Conservation (phyloP, 2,888 invertebrate species). For the Omphaloscelis lunosa region DNA sequence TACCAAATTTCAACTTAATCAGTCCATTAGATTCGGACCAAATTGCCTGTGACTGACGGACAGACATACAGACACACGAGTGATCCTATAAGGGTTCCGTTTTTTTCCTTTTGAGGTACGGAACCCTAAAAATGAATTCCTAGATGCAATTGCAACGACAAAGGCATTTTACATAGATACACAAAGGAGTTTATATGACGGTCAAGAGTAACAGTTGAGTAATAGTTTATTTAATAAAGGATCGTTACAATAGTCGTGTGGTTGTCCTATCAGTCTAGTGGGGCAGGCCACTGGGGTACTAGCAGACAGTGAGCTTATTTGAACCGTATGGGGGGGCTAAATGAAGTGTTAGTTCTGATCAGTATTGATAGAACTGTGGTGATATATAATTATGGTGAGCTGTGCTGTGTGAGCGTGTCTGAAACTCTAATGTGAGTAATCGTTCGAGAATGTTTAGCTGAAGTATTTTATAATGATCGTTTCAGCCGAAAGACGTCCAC, state of each 20-base stretch:
- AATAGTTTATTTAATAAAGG: slow-evolving; percentile 25
- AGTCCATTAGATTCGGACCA: too few relatives aligned
- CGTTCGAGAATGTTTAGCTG: too few relatives aligned
- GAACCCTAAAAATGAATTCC: not conserved
- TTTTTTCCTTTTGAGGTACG: too few relatives aligned
- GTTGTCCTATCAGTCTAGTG: slow-evolving; percentile 56
- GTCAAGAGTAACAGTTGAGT: slow-evolving; percentile 7
- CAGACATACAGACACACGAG: too few relatives aligned
- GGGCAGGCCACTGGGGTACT: slow-evolving; percentile 32
- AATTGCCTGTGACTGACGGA: too few relatives aligned
- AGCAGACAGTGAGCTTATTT: slow-evolving; percentile 15
- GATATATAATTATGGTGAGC: not conserved
- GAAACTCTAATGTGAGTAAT: slow-evolving; percentile 6
- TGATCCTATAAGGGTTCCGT: too few relatives aligned
- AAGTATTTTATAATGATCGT: too few relatives aligned
- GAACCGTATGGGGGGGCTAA: not conserved
- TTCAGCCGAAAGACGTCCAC: too few relatives aligned
- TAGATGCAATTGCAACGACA: slow-evolving; percentile 32
- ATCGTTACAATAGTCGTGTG: slow-evolving; percentile 30
- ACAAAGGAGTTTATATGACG: slow-evolving; percentile 27
- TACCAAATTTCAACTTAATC: too few relatives aligned
- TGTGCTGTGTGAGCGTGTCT: not conserved
- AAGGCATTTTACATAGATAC: slow-evolving; percentile 30
- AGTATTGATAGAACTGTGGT: not conserved
- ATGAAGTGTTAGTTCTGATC: slow-evolving; percentile 10